These are phyloP conservation scores for Drosophila mayri DNA, from an alignment of 1,140 invertebrate species.

Conservation along the genomic window DNA sequence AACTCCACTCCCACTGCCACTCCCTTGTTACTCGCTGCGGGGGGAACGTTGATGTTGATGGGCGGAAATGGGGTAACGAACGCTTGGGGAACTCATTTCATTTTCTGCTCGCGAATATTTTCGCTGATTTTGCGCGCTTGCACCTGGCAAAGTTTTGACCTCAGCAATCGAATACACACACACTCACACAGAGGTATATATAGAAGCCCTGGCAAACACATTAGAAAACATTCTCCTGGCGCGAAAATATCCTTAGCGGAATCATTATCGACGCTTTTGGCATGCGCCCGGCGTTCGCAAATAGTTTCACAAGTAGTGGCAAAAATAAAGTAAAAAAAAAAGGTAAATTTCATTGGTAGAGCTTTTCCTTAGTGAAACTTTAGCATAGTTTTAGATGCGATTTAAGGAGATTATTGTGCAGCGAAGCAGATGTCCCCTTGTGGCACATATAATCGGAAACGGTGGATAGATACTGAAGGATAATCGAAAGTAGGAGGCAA, in stretches of 20 bases:
- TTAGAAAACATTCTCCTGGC: constrained; percentile 44
- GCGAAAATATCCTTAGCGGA: constrained; percentile 60
- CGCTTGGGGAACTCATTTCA: constrained; percentile 46
- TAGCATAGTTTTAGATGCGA: constrained; percentile 50
- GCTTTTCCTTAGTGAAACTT: constrained; percentile 25
- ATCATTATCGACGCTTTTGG: constrained; percentile 60
- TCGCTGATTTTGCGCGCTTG: constrained; percentile 65
- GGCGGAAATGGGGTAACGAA: neutral
- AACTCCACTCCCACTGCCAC: neutral
- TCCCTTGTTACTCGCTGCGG: constrained; percentile 29
- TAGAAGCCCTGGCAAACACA: constrained; percentile 17
- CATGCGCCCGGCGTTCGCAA: constrained; percentile 54
- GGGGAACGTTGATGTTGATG: neutral
- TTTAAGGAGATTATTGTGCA: constrained; percentile 57
- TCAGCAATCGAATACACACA: constrained; percentile 20
- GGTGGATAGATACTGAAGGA: neutral
- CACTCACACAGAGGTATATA: neutral
- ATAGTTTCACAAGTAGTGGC: constrained; percentile 51
- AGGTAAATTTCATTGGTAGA: constrained; percentile 5
- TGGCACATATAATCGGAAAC: constrained; percentile 24
- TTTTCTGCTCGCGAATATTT: constrained; percentile 60
- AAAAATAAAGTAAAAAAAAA: constrained; percentile 10
- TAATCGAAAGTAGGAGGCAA: constrained; percentile 18
- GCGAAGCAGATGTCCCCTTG: constrained; percentile 22
- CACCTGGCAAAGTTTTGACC: constrained; percentile 61